These are phyloP conservation scores for Cephalopachus bancanus DNA, from an alignment of 2,797 vertebrate species.

Conservation along the genomic window DNA sequence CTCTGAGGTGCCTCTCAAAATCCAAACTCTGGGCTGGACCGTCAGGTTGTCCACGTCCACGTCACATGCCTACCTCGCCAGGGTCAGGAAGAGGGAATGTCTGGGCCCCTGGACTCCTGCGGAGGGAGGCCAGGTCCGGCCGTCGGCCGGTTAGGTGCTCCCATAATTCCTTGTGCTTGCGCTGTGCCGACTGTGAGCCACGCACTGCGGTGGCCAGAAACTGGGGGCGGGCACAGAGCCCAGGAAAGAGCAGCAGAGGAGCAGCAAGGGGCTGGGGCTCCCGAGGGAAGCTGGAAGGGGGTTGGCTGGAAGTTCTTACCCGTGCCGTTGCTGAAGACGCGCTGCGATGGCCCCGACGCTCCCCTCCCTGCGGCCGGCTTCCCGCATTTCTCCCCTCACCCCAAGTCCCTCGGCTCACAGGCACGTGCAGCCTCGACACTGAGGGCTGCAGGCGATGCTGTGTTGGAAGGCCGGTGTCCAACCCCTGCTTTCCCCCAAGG, in stretches of 20 bases:
- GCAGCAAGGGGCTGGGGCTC: too few species aligned
- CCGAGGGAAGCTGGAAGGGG: neutral
- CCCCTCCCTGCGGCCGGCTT: too few species aligned
- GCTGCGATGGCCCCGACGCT: fast-evolving
- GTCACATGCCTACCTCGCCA: neutral
- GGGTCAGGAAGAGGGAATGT: neutral
- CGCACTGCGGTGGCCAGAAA: neutral
- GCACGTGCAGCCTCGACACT: neutral
- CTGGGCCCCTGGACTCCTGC: neutral
- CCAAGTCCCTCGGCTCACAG: neutral
- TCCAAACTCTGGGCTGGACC: neutral
- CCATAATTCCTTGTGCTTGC: too few species aligned
- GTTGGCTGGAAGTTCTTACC: too few species aligned
- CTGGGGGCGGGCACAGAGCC: neutral
- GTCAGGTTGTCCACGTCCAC: neutral
- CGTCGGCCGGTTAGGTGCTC: neutral
- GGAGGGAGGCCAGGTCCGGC: neutral
- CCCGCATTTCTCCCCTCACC: neutral
- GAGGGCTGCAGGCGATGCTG: neutral
- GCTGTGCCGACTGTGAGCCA: neutral
- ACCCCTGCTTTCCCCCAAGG: neutral
- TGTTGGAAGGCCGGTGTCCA: neutral
- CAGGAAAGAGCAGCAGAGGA: neutral
- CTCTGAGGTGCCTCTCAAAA: neutral
- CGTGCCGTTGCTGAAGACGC: too few species aligned